phyloP scores from a whole-genome alignment of 2,888 invertebrate genomes.

The Diaphora mendica region DNA sequence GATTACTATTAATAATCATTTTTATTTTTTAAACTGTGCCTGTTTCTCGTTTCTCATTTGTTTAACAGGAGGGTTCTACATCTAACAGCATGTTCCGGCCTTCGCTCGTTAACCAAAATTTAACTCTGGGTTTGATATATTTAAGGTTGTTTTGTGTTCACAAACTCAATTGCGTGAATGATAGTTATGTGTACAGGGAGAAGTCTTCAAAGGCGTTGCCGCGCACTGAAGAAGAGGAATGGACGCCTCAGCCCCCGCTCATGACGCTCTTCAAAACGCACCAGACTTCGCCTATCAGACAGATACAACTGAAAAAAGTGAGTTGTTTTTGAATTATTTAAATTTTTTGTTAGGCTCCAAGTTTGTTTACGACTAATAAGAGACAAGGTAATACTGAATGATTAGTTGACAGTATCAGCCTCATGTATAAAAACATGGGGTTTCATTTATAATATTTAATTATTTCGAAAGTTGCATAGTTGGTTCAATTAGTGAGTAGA shows the following conservation, averaged over 20 bases:
- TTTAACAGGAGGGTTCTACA: constrained; percentile 46
- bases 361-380: neutral
- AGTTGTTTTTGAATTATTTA: neutral
- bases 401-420: too few species aligned
- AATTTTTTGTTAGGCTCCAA: neutral
- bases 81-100: constrained; percentile 53
- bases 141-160: constrained; percentile 53
- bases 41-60: constrained; percentile 16
- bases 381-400: too few species aligned
- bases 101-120: constrained; percentile 42
- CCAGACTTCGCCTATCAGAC: constrained; percentile 89
- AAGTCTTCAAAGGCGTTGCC: constrained; percentile 68
- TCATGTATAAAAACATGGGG: too few species aligned
- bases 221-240: constrained; percentile 74
- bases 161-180: constrained; percentile 60
- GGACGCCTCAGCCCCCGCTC: constrained; percentile 92
- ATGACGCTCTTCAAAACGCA: constrained; percentile 92
- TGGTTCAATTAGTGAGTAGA: neutral
- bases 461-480: neutral
- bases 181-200: constrained; percentile 83
- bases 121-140: constrained; percentile 48
- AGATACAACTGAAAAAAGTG: constrained; percentile 89
- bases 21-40: constrained; percentile 5
- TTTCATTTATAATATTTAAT: neutral
- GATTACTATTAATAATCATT: neutral